Percentiles rank a stretch among this genome's conserved stretches.
Evolutionary conservation across 2,113 vertebrate species (phyloP).

Genomic region (Cricetomys ansorgei): DNA sequence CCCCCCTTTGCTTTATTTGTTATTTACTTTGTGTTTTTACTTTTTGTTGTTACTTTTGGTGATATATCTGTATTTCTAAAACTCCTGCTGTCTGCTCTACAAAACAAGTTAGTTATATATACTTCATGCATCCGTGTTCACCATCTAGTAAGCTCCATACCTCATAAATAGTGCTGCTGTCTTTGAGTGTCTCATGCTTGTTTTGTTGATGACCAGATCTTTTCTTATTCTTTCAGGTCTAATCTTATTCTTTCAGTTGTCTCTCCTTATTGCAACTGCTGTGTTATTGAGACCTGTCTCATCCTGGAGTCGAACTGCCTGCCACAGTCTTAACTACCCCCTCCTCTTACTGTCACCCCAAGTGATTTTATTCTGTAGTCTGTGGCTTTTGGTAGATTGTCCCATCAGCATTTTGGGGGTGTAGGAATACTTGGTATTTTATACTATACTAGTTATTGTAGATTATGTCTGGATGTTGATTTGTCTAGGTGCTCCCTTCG

Average conservation of each 20-base stretch:
- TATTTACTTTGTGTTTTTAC: neutral
- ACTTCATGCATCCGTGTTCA: neutral
- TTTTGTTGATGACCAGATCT: neutral
- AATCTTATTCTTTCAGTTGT: neutral
- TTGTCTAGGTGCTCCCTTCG: neutral
- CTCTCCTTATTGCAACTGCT: neutral
- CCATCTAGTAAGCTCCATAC: neutral
- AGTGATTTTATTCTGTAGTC: neutral
- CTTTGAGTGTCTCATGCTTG: neutral
- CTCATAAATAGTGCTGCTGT: neutral
- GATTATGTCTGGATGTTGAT: neutral
- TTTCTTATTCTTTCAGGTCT: neutral
- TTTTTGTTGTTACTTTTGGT: neutral
- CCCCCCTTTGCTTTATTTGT: neutral
- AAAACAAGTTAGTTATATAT: neutral
- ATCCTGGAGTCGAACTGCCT: neutral
- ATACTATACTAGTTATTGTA: slow-evolving; percentile 5
- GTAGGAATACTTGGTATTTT: neutral
- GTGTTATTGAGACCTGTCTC: neutral
- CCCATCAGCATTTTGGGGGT: neutral
- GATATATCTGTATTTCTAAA: neutral
- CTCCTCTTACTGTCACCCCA: neutral
- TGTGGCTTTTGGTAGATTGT: neutral
- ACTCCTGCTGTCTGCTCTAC: neutral
- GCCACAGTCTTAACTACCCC: neutral